Evolutionary conservation across 2,797 vertebrate genomes (phyloP).

Genomic region (Silurus aristotelis): DNA sequence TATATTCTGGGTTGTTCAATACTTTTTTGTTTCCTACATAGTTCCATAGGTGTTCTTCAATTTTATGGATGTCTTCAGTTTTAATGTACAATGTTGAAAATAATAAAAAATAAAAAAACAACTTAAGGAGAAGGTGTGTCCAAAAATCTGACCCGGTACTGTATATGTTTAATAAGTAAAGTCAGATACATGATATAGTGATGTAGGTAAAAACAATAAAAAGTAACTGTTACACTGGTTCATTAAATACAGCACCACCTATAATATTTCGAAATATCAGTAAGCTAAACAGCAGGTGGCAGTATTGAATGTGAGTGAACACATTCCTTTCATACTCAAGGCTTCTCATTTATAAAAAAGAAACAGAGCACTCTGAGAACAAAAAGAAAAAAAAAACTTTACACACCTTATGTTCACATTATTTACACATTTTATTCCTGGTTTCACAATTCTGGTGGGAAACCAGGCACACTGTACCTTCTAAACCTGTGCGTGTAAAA

Average conservation of each 20-base stretch:
- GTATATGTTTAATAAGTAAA: too few species aligned
- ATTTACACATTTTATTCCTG: background rate
- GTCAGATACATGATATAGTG: too few species aligned
- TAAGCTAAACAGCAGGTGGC: background rate
- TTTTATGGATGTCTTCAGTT: too few species aligned
- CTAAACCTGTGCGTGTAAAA: too few species aligned
- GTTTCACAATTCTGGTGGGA: background rate
- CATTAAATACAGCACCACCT: background rate
- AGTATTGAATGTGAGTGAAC: background rate
- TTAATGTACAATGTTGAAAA: too few species aligned
- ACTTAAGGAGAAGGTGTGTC: too few species aligned
- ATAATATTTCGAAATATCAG: background rate
- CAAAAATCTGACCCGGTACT: too few species aligned
- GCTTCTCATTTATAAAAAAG: background rate
- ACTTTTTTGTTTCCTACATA: too few species aligned
- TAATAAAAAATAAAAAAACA: too few species aligned
- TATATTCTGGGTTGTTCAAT: too few species aligned
- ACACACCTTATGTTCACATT: background rate
- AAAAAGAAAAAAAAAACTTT: background rate
- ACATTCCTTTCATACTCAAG: background rate
- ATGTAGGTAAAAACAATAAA: too few species aligned
- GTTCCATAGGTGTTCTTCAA: too few species aligned
- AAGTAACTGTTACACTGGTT: background rate
- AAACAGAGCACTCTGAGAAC: background rate
- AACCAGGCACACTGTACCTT: background rate